Percentiles rank a stretch among this genome's conserved stretches.
These are phyloP conservation scores for Dryadula phaetusa DNA, from an alignment of 2,888 invertebrate genomes.

Conservation along the genomic window DNA sequence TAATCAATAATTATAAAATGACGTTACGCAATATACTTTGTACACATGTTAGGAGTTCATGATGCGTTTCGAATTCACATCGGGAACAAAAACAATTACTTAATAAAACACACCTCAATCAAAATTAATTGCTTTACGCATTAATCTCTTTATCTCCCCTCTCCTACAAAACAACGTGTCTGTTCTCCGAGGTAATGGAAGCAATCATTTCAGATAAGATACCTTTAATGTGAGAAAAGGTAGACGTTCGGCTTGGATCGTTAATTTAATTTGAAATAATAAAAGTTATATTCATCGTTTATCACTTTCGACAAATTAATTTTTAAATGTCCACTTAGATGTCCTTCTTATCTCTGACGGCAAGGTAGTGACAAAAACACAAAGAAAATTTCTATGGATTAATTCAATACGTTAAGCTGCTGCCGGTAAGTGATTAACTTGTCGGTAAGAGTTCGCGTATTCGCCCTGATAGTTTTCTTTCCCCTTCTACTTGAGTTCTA, in stretches of 20 bases:
- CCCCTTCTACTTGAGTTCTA: too few species aligned
- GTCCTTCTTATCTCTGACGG: conserved; percentile 76
- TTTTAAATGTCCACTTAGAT: conserved; percentile 80
- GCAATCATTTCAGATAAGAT: conserved; percentile 83
- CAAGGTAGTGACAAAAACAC: conserved; percentile 61
- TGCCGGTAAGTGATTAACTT: conserved; percentile 67
- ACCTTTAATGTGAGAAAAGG: conserved; percentile 83
- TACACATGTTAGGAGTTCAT: conserved; percentile 60
- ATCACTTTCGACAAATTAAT: conserved; percentile 84
- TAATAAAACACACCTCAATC: conserved; percentile 83
- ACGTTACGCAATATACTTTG: conserved; percentile 47
- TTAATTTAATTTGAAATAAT: conserved; percentile 84
- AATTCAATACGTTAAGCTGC: conserved; percentile 70
- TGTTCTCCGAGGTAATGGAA: conserved; percentile 80
- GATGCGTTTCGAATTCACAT: conserved; percentile 72
- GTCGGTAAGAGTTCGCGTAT: conserved; percentile 61
- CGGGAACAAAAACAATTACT: conserved; percentile 80
- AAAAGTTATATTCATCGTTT: conserved; percentile 83
- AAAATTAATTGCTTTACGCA: conserved; percentile 84
- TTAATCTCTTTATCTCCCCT: conserved; percentile 81
- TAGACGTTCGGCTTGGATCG: conserved; percentile 76
- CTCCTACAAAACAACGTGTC: conserved; percentile 79
- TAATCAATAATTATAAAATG: conserved; percentile 33
- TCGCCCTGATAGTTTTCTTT: too few species aligned
- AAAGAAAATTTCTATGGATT: conserved; percentile 52